phyloP scores from a whole-genome alignment of 2,888 invertebrate genomes.

The Chorisops tibialis region DNA sequence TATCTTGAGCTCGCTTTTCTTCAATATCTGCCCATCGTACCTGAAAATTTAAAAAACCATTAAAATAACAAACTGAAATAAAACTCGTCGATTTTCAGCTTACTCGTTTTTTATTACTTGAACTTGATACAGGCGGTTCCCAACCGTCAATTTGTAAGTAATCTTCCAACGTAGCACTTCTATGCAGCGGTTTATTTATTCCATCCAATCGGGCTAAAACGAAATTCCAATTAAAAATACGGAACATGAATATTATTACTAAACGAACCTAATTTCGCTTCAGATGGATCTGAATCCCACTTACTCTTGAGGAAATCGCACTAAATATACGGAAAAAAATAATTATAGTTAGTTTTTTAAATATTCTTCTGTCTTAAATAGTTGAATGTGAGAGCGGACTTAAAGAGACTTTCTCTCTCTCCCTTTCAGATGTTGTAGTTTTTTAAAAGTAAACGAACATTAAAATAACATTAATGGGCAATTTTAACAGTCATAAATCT shows the following conservation, averaged over 20 bases:
- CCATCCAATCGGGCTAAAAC: conserved; percentile 90
- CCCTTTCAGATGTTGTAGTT: no score
- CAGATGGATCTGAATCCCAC: conserved; percentile 85
- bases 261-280: conserved; percentile 78
- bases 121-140: conserved; percentile 56
- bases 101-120: conserved; percentile 86
- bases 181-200: conserved; percentile 68
- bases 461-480: no score
- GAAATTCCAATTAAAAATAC: conserved; percentile 37
- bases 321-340: conserved; percentile 37
- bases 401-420: no score
- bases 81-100: conserved; percentile 50
- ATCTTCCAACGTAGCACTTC: conserved; percentile 75
- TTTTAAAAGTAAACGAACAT: no score
- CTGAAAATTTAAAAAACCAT: conserved; percentile 53
- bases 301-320: conserved; percentile 60
- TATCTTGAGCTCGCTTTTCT: conserved; percentile 85
- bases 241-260: conserved; percentile 6
- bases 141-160: conserved; percentile 81
- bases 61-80: conserved; percentile 12
- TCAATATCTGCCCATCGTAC: conserved; percentile 98
- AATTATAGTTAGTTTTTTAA: no score
- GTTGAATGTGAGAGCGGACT: no score
- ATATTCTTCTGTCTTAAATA: no score
- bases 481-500: no score